Conservation (phyloP, 2,113 vertebrate genomes). For the Barnardius zonarius region DNA sequence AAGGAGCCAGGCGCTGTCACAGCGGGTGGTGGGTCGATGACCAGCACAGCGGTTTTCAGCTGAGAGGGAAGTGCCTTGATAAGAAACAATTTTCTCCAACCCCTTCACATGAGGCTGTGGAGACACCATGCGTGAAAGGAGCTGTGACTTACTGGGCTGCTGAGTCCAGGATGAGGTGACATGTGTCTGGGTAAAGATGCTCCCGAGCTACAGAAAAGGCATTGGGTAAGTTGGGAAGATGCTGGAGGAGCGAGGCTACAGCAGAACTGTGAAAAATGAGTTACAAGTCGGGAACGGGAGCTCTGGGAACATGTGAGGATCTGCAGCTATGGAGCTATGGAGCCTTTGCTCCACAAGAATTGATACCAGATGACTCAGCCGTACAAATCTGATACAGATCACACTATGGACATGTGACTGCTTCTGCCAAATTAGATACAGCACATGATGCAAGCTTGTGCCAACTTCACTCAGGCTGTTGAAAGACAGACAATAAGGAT, state of each 20-base stretch:
- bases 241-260: neutral
- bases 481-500: neutral
- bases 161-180: neutral
- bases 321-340: neutral
- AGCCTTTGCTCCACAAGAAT: neutral
- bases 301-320: neutral
- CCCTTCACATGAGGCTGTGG: neutral
- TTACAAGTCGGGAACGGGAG: neutral
- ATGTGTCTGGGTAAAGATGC: neutral
- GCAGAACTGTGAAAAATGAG: neutral
- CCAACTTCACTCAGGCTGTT: conserved; percentile 14
- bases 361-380: conserved; percentile 46
- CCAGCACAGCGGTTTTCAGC: neutral
- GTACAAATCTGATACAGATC: conserved; percentile 11
- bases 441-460: neutral
- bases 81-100: neutral
- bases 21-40: neutral
- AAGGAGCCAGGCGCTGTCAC: neutral
- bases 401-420: conserved; percentile 8
- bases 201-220: neutral
- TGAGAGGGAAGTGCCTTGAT: neutral
- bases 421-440: conserved; percentile 26
- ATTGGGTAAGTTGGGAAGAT: fast-evolving
- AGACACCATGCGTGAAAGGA: neutral
- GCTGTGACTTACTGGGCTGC: neutral